phyloP scores from a whole-genome alignment of 2,888 invertebrate species.

The Barypeithes pellucidus region DNA sequence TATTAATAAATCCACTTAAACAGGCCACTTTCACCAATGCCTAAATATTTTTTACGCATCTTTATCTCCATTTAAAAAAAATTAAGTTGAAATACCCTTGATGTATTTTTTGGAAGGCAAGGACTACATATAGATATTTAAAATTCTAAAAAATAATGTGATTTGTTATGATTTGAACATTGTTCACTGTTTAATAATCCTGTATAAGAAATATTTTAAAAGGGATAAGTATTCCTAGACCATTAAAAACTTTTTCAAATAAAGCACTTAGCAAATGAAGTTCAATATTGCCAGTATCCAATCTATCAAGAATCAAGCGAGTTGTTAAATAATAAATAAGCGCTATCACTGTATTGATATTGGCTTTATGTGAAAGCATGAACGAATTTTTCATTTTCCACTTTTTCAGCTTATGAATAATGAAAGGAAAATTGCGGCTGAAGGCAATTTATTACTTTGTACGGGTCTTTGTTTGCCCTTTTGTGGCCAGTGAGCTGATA shows the following conservation, averaged over 20 bases:
- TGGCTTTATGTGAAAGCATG: constrained; percentile 68
- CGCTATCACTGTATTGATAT: constrained; percentile 64
- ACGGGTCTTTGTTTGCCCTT: constrained; percentile 48
- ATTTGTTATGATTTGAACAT: no score
- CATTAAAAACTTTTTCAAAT: background rate
- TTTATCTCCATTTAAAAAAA: no score
- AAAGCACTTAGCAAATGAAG: constrained; percentile 9
- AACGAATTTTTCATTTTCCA: constrained; percentile 66
- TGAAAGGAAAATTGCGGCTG: constrained; percentile 64
- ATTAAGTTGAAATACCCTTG: no score
- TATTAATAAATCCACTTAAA: no score
- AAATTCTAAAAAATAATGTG: no score
- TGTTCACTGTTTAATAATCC: no score
- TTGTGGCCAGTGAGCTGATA: constrained; percentile 46
- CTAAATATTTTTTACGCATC: no score
- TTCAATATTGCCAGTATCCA: background rate
- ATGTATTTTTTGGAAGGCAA: no score
- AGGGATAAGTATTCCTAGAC: no score
- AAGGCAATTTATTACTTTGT: constrained; percentile 59
- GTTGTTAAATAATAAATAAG: constrained; percentile 65
- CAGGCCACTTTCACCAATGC: no score
- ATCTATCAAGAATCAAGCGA: constrained; percentile 10
- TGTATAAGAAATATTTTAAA: no score
- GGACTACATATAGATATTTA: no score
- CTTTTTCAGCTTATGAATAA: constrained; percentile 67